Conservation (phyloP, 2,113 vertebrate genomes). For the Pitta sordida region DNA sequence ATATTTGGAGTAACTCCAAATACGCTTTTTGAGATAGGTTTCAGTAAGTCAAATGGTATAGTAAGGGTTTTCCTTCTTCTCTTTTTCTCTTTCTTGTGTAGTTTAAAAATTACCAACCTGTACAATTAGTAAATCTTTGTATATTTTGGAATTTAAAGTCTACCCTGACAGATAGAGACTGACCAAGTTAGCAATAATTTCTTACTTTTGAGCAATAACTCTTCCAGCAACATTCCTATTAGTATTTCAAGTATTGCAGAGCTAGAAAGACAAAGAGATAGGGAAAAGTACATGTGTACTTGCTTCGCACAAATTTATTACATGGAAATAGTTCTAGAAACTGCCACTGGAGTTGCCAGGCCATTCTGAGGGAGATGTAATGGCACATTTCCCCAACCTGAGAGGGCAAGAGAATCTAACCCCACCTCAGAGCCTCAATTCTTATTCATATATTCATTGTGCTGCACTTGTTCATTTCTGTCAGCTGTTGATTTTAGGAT, state of each 20-base stretch:
- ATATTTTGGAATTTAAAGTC: background rate
- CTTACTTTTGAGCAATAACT: background rate
- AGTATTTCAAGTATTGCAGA: background rate
- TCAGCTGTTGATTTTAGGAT: constrained; percentile 53
- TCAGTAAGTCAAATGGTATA: background rate
- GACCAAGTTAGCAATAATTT: background rate
- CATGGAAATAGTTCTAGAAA: background rate
- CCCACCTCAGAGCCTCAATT: background rate
- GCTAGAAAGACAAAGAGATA: background rate
- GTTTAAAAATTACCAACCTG: background rate
- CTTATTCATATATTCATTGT: constrained; percentile 59
- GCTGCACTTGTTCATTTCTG: constrained; percentile 29
- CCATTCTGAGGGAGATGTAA: background rate
- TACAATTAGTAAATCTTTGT: background rate
- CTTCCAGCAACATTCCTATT: background rate
- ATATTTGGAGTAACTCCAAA: background rate
- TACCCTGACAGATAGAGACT: background rate
- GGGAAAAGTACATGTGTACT: background rate
- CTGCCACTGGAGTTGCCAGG: background rate
- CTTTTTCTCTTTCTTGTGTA: background rate
- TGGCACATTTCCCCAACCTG: background rate
- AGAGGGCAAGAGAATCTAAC: background rate
- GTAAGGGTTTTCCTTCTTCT: background rate
- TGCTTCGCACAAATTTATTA: background rate
- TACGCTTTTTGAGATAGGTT: background rate